Conservation (phyloP, 2,888 invertebrate genomes). For the Andrena camellia region DNA sequence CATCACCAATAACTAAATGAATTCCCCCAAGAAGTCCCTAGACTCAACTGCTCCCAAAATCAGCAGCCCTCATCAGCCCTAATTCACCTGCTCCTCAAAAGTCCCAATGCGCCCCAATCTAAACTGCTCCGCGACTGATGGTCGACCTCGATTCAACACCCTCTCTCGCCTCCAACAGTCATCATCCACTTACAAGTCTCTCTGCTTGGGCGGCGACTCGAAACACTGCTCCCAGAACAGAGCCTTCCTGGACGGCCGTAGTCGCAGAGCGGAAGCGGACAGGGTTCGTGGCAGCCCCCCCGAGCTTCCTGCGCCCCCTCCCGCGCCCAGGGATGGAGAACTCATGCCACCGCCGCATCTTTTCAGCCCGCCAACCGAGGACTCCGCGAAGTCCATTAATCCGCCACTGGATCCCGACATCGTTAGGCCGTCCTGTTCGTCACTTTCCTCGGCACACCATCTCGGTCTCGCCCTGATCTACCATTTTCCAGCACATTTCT, state of each 20-base stretch:
- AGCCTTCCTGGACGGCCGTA: conserved; percentile 89
- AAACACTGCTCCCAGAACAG: conserved; percentile 95
- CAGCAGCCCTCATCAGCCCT: conserved; percentile 12
- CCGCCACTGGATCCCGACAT: conserved; percentile 82
- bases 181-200: conserved; percentile 89
- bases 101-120: background rate
- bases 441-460: conserved; percentile 28
- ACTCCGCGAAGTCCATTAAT: conserved; percentile 72
- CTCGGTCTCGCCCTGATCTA: background rate
- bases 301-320: conserved; percentile 71
- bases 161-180: background rate
- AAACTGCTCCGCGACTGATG: conserved; percentile 5
- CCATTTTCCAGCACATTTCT: conserved; percentile 3
- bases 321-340: conserved; percentile 82
- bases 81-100: background rate
- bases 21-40: background rate
- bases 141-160: conserved; percentile 22
- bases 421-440: conserved; percentile 54
- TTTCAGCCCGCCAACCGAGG: conserved; percentile 73
- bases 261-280: conserved; percentile 92
- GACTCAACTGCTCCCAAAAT: background rate
- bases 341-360: conserved; percentile 86
- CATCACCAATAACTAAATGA: too few relatives aligned
- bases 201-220: conserved; percentile 88
- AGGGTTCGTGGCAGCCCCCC: conserved; percentile 89